phyloP scores from a whole-genome alignment of 2,888 invertebrate genomes.

The Limulus polyphemus region DNA sequence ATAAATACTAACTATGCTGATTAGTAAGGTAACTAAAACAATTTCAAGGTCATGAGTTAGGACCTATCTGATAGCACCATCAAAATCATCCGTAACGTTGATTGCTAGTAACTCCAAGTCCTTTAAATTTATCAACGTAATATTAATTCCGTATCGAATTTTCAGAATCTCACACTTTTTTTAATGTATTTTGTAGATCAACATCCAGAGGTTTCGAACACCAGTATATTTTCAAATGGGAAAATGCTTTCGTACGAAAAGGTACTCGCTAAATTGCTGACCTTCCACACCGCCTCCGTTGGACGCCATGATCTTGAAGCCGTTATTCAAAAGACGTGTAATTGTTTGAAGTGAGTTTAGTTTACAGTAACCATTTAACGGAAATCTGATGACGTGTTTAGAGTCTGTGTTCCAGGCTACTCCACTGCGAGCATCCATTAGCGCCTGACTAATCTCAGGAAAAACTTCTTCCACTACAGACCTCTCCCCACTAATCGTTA shows the following conservation, averaged over 20 bases:
- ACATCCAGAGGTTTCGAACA: no score
- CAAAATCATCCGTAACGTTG: no score
- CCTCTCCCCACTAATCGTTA: conserved; percentile 68
- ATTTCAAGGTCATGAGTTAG: no score
- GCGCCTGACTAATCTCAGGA: conserved; percentile 51
- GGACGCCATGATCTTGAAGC: conserved; percentile 65
- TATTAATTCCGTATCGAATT: no score
- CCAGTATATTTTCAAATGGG: conserved; percentile 16
- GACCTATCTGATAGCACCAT: no score
- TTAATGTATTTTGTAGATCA: no score
- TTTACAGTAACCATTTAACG: conserved; percentile 76
- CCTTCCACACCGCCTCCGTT: conserved; percentile 78
- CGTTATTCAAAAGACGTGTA: conserved; percentile 61
- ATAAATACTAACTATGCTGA: no score
- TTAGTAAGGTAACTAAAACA: no score
- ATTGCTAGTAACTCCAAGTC: no score
- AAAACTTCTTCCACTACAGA: conserved; percentile 56
- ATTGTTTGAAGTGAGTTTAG: conserved; percentile 78
- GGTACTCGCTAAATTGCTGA: conserved; percentile 77
- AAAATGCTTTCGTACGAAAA: conserved; percentile 49
- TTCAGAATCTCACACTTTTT: no score
- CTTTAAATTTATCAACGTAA: no score
- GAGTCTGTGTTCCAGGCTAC: conserved; percentile 70
- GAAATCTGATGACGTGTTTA: conserved; percentile 64
- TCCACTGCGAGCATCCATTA: conserved; percentile 63